Evolutionary conservation across 2,113 vertebrate species (phyloP).

Genomic region (Apus apus): DNA sequence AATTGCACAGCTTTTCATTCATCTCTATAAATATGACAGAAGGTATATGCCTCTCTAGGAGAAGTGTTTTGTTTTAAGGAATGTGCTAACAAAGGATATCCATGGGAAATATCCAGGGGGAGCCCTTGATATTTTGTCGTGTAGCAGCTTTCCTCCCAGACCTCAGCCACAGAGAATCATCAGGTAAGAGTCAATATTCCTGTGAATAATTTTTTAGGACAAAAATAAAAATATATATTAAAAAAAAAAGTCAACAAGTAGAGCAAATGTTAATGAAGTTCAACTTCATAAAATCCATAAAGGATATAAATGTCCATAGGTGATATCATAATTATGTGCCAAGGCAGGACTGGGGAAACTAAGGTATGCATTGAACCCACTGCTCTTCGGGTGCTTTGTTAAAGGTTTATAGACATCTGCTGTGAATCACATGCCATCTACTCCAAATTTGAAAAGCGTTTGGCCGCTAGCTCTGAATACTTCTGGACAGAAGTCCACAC

Average conservation of each 20-base stretch:
- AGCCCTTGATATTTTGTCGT: not conserved
- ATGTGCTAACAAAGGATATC: not conserved
- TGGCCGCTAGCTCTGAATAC: not conserved
- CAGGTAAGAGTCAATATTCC: not conserved
- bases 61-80: not conserved
- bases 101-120: not conserved
- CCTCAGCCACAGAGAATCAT: not conserved
- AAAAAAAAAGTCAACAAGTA: not conserved
- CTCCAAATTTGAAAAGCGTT: not conserved
- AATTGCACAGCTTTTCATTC: not conserved
- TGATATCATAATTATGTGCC: not conserved
- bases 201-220: not conserved
- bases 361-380: not conserved
- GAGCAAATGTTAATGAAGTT: not conserved
- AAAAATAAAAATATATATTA: not conserved
- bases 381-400: not conserved
- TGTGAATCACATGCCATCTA: not conserved
- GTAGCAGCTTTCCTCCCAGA: not conserved
- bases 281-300: not conserved
- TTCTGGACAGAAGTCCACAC: not conserved
- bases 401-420: not conserved
- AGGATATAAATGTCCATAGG: too few species aligned
- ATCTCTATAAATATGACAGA: not conserved
- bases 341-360: not conserved
- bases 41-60: not conserved